Percentiles rank a stretch among this genome's conserved stretches.
These are phyloP conservation scores for Meloidogyne floridensis DNA, from an alignment of 1,140 invertebrate species.

Conservation along the genomic window DNA sequence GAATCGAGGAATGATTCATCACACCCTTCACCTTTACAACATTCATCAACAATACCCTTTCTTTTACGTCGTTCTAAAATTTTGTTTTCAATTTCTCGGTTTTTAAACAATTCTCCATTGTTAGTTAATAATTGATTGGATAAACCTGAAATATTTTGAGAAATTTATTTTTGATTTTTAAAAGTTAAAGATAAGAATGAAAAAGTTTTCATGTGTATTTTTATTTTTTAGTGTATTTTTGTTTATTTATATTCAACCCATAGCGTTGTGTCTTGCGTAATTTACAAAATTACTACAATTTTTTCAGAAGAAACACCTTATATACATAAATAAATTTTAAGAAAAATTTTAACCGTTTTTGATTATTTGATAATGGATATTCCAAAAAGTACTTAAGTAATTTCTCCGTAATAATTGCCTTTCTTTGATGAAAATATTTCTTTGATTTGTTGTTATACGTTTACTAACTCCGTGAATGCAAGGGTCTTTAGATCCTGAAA, in stretches of 20 bases:
- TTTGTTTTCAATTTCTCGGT: background rate
- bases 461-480: slow-evolving; percentile 18
- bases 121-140: background rate
- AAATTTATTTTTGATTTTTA: background rate
- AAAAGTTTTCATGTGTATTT: too few species aligned
- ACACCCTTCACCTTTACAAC: slow-evolving; percentile 18
- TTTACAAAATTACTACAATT: too few species aligned
- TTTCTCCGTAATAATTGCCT: background rate
- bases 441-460: background rate
- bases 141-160: background rate
- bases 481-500: slow-evolving; percentile 14
- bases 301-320: too few species aligned
- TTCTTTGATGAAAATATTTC: background rate
- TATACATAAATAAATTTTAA: too few species aligned
- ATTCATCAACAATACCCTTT: slow-evolving; percentile 28
- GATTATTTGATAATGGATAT: background rate
- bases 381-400: background rate
- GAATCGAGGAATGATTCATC: slow-evolving; percentile 20
- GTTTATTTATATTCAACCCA: too few species aligned
- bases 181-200: too few species aligned
- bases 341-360: background rate
- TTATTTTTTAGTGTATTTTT: too few species aligned
- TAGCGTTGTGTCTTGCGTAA: too few species aligned
- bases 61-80: slow-evolving; percentile 16
- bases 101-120: background rate